Base-by-base conservation (phyloP, 2,888 invertebrate species). In the Troilus luridus region DNA sequence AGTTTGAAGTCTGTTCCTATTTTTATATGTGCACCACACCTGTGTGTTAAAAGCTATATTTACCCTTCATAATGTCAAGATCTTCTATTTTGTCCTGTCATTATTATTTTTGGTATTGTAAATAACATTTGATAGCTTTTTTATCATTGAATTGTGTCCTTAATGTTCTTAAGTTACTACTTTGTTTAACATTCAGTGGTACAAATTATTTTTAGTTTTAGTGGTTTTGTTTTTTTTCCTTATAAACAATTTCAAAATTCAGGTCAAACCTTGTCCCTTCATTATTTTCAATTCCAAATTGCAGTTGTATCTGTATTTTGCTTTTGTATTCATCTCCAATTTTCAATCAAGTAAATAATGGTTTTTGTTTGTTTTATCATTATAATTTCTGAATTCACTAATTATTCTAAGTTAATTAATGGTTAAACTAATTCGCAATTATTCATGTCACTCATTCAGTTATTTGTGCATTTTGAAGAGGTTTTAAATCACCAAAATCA, bases 21-120 rank as follows among this genome's bases (percentile, higher is more conserved):
- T 85, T 85, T 58, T 85, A 56, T 56, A 58, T 54, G n/a, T 58
- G 56, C 85, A 56, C 56, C 85, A 85, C 85, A 85, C 85, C 85
- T 85, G 85, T 58, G 56, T 85, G 85, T 85, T 85, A 85, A 56
- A 85, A 85, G 54, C 54, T 85, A 85, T 85, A 85, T 85, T 85
- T 85, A 85, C 54, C 85, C 56, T 85, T 56, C 56, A 54, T 85
- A 85, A 85, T 85, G 56, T 54, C 85, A 54, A 56, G 85, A 85
- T 56, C 56, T 85, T 85, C 17, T 85, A n/a, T 85, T 58, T 41
- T 56, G 3, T 56, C 21, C n/a, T 8, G 0, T 85, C 12, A 85
- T 85, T 41, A n/a, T 85, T 58, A 54, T 58, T 58, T 85, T n/a
- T n/a, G 2, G 56, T n/a, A 56, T 56, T 77, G 27, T 85, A 85